Evolutionary conservation across 1,140 invertebrate species (phyloP), one percentile per base, ranked within the genome.

Genomic region (Neodiprion pinetum): DNA sequence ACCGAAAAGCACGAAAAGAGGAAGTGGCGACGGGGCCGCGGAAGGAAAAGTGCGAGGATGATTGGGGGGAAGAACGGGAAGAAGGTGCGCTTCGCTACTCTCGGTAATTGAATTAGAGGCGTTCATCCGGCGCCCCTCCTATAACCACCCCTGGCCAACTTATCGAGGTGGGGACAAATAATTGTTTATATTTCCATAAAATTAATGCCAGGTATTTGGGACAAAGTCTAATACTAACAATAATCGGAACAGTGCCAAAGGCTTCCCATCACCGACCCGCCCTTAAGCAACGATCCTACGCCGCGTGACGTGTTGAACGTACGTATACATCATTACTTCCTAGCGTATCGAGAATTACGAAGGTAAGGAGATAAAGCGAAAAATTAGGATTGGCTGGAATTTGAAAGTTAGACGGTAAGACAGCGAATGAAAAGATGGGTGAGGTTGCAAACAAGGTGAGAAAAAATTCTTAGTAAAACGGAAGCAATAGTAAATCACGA

Each of bases 101-200:
- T 17, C 53, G 9, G 53, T 61, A 61, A 71, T 75, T 75, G 74
- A 75, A 77, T 77, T 77, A 75, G 74, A 61, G 71, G 49, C 49
- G 61, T 72, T 67, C 65, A 48, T 14, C 28, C 28, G 28, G 28
- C 28, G 5, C 28, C 28, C 28, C 28, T 40, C 28, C 28, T 40
- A 40, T 40, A 40, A 0, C n/a, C n/a, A 14, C 11, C 53, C 53
- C 53, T 40, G 5, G 28, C 1, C 28, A 9, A 61, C 5, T 61
- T 61, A 9, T 69, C 70, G 66, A 72, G 5, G 5, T 40, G 50
- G 12, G 68, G 49, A 72, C 73, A 65, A 73, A 73, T 77, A 77
- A 77, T 75, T 77, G 76, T 77, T 77, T 73, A 77, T 77, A 77
- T 77, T 75, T 77, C 71, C 76, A 75, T 75, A 71, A 75, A 73